phyloP scores from a whole-genome alignment of 1,140 invertebrate genomes.

The Apocrypta bakeri region DNA sequence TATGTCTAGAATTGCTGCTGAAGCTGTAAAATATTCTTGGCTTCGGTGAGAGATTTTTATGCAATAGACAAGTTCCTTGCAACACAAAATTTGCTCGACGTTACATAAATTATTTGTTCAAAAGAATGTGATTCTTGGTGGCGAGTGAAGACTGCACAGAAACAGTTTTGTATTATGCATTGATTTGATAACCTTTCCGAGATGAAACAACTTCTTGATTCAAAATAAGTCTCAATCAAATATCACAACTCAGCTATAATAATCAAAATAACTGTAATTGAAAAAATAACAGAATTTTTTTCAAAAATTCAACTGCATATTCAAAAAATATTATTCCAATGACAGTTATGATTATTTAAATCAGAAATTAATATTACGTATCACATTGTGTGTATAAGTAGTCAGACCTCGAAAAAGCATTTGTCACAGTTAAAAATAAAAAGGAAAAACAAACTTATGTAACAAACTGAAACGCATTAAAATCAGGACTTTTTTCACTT shows the following conservation, averaged over 20 bases:
- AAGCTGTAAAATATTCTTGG: neutral
- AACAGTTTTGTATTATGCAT: neutral
- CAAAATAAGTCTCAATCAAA: neutral
- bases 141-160: neutral
- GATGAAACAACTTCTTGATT: neutral
- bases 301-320: too few species aligned
- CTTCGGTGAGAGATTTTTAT: neutral
- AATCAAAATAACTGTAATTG: neutral
- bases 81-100: neutral
- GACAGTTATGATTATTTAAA: neutral
- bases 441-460: neutral
- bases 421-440: neutral
- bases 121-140: neutral
- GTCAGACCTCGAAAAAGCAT: neutral
- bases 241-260: neutral
- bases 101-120: neutral
- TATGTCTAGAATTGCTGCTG: neutral
- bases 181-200: neutral
- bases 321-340: neutral
- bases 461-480: neutral
- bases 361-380: neutral
- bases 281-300: neutral
- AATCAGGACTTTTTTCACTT: neutral
- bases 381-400: neutral
- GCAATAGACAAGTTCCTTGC: neutral